Evolutionary conservation across 2,113 vertebrate genomes (phyloP), one percentile per base, ranked within the genome.

Genomic region (Sisor rabdophorus): DNA sequence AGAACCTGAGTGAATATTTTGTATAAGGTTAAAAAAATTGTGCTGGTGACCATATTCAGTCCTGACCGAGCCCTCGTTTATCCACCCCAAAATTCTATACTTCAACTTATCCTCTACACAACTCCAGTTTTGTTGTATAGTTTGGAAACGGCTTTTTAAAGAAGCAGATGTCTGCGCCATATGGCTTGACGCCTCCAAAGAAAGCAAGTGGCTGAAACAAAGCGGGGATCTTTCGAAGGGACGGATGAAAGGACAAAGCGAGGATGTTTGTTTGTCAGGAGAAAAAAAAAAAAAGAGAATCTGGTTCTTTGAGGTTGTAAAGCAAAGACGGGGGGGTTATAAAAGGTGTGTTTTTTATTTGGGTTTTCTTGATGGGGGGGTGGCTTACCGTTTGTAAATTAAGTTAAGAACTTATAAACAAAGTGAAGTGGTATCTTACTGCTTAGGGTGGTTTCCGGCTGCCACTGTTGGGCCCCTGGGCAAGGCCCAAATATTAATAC

Each of bases 151-250:
- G 48, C 20, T 55, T 40, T 54, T 64, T 44, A 75, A 65, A 44
- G 32, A 32, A 64, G 50, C 71, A 78, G 73, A 80, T 80, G 73
- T 20, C n/a, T 50, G 55, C 28, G n/a, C 75, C 55, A 50, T 72
- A 40, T 76, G 74, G 11, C 59, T 59, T 63, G 70, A 50, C 20
- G 72, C 50, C 24, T 69, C 58, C 79, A 65, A 69, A 58, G 73
- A 76, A 56, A 64, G 40, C 60, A 32, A 77, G 71, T 50, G 71
- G 19, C 56, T 47, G 47, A 59, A 78, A 72, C 72, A 20, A 71
- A 28, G 22, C 3, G 11, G 48, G 76, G 28, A 71, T 16, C 15
- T 61, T 61, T 32, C 61, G 68, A 54, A 24, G 48, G 68, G 20
- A 11, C 10, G 22, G 76, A 52, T 61, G 75, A 53, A 60, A 36